phyloP scores from a whole-genome alignment of 1,140 invertebrate genomes.

The Oscheius sp. region DNA sequence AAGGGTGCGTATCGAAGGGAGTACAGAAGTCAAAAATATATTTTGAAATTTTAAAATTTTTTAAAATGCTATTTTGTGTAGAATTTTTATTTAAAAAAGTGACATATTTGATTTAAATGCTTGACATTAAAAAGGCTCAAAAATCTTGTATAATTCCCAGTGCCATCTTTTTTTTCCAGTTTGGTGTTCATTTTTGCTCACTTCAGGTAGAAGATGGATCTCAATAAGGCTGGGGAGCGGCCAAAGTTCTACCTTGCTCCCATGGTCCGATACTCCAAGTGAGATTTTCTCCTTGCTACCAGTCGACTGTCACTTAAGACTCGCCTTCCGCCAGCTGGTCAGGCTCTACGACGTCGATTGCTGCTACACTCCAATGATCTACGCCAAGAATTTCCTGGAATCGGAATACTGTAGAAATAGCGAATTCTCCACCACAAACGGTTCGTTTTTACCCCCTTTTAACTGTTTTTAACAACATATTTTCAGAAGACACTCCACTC shows the following conservation, averaged over 20 bases:
- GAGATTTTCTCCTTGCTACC: slow-evolving; percentile 52
- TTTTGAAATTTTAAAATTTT: too few species aligned
- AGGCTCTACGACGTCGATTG: slow-evolving; percentile 81
- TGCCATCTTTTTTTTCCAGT: background rate
- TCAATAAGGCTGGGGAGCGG: background rate
- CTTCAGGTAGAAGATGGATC: background rate
- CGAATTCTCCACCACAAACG: slow-evolving; percentile 78
- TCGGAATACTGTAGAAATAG: slow-evolving; percentile 80
- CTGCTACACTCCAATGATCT: slow-evolving; percentile 91
- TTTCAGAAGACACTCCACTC: slow-evolving; percentile 73
- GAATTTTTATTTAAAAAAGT: too few species aligned
- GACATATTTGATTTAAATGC: too few species aligned
- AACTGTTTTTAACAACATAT: background rate
- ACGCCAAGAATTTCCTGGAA: slow-evolving; percentile 85
- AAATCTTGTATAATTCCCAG: too few species aligned
- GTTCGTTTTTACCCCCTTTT: background rate
- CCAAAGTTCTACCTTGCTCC: slow-evolving; percentile 68
- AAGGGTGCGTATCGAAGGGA: too few species aligned
- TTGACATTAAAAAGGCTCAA: too few species aligned
- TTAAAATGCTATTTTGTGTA: too few species aligned
- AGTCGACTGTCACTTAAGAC: slow-evolving; percentile 63
- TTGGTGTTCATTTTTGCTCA: background rate
- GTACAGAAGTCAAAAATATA: too few species aligned
- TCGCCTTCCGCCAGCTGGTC: slow-evolving; percentile 80
- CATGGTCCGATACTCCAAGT: slow-evolving; percentile 93